Evolutionary conservation across 2,797 vertebrate genomes (phyloP).

Genomic region (Luscinia megarhynchos): DNA sequence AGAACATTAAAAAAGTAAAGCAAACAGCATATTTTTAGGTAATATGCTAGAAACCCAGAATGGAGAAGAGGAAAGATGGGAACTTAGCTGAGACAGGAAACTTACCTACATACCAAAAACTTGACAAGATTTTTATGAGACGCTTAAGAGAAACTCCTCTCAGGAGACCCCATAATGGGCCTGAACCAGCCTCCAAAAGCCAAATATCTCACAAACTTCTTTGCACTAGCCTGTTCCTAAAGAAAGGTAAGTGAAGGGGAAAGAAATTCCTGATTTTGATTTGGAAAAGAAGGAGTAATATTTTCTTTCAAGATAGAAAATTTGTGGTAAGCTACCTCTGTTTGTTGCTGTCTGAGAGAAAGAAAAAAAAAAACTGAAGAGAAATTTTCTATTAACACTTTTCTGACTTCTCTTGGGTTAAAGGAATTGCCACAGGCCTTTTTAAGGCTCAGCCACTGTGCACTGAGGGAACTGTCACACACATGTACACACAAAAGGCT

Average conservation of each 20-base stretch:
- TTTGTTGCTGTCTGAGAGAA: background rate
- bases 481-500: background rate
- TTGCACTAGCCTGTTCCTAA: background rate
- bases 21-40: background rate
- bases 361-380: background rate
- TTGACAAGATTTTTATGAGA: background rate
- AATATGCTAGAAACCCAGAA: background rate
- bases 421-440: background rate
- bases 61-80: background rate
- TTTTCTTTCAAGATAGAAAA: background rate
- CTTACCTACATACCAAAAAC: background rate
- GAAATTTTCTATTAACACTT: background rate
- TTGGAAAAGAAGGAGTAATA: background rate
- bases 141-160: background rate
- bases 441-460: accelerated
- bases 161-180: background rate
- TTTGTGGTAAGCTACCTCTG: background rate
- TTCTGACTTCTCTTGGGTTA: background rate
- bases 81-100: background rate
- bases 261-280: background rate
- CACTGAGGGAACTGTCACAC: background rate
- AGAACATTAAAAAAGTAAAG: background rate
- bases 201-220: background rate
- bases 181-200: background rate
- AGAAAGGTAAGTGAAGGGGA: background rate